These are phyloP conservation scores for Ophonus ardosiacus DNA, from an alignment of 2,888 invertebrate species.

Conservation along the genomic window DNA sequence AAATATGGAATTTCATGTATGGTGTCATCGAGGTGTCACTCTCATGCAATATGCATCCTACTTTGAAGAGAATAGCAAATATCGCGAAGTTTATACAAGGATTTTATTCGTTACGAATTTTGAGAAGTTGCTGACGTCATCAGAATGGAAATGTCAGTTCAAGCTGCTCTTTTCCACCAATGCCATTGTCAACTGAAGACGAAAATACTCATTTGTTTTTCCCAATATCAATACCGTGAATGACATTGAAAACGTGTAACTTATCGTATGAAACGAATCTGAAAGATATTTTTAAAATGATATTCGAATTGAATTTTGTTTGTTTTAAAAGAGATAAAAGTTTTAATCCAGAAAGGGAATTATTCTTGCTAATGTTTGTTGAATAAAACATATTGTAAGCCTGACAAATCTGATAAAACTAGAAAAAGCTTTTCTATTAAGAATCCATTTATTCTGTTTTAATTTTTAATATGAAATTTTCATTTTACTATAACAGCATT, in stretches of 20 bases:
- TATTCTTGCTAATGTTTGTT: not conserved
- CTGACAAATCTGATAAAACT: not conserved
- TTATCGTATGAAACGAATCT: not conserved
- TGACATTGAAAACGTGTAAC: conserved; percentile 25
- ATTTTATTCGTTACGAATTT: conserved; percentile 22
- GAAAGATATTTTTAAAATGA: conserved; percentile 15
- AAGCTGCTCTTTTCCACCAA: conserved; percentile 8
- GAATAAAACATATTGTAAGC: not conserved
- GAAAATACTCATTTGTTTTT: conserved; percentile 27
- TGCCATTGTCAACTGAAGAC: not conserved
- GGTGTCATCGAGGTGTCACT: not conserved
- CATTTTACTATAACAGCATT: not conserved
- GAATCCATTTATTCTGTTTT: not conserved
- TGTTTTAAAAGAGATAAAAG: not conserved
- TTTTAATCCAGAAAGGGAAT: not conserved
- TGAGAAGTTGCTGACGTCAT: conserved; percentile 23
- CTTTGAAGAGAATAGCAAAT: conserved; percentile 26
- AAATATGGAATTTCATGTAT: conserved; percentile 2
- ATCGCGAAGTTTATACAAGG: not conserved
- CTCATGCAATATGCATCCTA: conserved; percentile 29
- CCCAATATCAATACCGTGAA: not conserved
- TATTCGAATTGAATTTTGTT: not conserved
- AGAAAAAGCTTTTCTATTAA: not conserved
- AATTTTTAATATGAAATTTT: not conserved
- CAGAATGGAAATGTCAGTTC: conserved; percentile 17